phyloP scores from a whole-genome alignment of 92 coral and sea anemone genomes.

The Parazoanthus atlanticus region DNA sequence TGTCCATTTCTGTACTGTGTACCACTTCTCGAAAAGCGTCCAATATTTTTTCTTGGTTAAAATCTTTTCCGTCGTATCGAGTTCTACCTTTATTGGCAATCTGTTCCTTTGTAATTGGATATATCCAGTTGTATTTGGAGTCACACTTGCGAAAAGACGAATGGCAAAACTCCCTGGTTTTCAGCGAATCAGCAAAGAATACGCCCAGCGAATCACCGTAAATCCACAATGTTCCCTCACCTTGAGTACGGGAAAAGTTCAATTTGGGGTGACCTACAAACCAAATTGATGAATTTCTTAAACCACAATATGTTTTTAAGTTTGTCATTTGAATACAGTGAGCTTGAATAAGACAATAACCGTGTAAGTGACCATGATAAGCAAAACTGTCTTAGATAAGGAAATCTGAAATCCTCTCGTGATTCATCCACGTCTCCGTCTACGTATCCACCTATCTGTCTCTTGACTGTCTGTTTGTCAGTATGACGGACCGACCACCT shows the following conservation, averaged over 20 bases:
- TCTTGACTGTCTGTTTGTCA: no score
- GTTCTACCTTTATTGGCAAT: slow-evolving; percentile 56
- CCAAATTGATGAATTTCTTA: not conserved
- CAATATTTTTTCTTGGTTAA: slow-evolving; percentile 67
- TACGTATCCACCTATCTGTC: no score
- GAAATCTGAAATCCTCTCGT: not conserved
- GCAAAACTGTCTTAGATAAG: not conserved
- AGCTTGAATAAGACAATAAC: no score
- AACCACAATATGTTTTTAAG: not conserved
- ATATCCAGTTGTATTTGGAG: slow-evolving; percentile 81
- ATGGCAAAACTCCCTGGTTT: slow-evolving; percentile 59
- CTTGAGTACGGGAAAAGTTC: slow-evolving; percentile 18
- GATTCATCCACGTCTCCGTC: not conserved
- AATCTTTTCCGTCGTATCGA: slow-evolving; percentile 66
- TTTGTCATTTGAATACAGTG: not conserved
- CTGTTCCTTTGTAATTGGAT: slow-evolving; percentile 73
- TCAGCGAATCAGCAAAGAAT: slow-evolving; percentile 72
- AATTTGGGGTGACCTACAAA: slow-evolving; percentile 9
- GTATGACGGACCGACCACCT: no score
- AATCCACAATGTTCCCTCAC: slow-evolving; percentile 63
- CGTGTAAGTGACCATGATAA: no score
- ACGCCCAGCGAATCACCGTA: slow-evolving; percentile 82
- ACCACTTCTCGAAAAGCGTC: slow-evolving; percentile 60
- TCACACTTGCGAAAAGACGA: slow-evolving; percentile 62
- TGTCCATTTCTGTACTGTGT: slow-evolving; percentile 60